Evolutionary conservation across 2,888 invertebrate species (phyloP).

Genomic region (Cenopis cana): DNA sequence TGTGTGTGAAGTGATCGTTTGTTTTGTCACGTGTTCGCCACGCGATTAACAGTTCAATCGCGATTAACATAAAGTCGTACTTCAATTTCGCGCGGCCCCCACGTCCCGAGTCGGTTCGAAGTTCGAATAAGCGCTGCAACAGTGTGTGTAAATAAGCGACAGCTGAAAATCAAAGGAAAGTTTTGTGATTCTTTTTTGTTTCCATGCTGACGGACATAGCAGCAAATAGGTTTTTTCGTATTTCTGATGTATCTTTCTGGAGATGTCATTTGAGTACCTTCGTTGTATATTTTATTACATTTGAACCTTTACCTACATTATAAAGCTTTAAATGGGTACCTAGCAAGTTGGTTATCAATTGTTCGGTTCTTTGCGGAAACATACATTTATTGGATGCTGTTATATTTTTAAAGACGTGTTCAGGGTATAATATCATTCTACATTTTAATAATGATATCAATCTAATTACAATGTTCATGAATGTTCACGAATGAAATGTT

Average conservation of each 20-base stretch:
- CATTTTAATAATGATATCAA: slow-evolving; percentile 17
- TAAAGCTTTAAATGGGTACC: no score
- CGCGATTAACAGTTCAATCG: slow-evolving; percentile 72
- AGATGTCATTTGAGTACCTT: not conserved
- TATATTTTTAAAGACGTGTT: not conserved
- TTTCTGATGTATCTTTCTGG: slow-evolving; percentile 1
- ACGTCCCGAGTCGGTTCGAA: slow-evolving; percentile 52
- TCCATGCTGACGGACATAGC: slow-evolving; percentile 31
- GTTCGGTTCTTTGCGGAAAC: not conserved
- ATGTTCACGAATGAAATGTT: slow-evolving; percentile 48
- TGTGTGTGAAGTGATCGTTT: slow-evolving; percentile 66
- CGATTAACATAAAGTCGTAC: slow-evolving; percentile 73
- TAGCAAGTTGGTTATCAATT: not conserved
- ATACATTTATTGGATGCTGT: not conserved
- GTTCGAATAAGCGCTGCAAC: slow-evolving; percentile 49
- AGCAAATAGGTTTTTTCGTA: slow-evolving; percentile 9
- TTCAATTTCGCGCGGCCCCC: slow-evolving; percentile 67
- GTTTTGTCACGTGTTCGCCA: slow-evolving; percentile 69
- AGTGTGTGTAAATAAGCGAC: slow-evolving; percentile 65
- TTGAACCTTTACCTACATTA: no score
- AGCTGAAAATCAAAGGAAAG: slow-evolving; percentile 72
- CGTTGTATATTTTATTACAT: not conserved
- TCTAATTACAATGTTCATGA: slow-evolving; percentile 40
- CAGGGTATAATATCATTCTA: not conserved
- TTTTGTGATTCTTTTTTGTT: slow-evolving; percentile 56